Evolutionary conservation across 2,888 invertebrate genomes (phyloP).

Genomic region (Himalopsyche anomala): DNA sequence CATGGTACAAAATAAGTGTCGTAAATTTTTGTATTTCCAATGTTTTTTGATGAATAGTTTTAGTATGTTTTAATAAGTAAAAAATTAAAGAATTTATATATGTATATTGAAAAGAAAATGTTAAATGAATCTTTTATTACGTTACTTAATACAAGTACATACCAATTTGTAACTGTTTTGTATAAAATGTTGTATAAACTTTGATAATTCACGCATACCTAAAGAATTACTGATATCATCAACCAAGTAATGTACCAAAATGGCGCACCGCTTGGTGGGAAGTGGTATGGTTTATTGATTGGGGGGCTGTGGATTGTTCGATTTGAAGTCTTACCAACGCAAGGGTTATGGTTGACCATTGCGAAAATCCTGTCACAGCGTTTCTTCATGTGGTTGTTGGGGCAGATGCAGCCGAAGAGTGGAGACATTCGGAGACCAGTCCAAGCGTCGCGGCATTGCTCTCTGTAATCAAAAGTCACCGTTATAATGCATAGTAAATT

Average conservation of each 20-base stretch:
- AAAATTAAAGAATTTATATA: too few species aligned
- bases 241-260: not conserved
- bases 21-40: too few species aligned
- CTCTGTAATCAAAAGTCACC: conserved; percentile 76
- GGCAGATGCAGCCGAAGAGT: conserved; percentile 95
- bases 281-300: not conserved
- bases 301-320: conserved; percentile 32
- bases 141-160: too few species aligned
- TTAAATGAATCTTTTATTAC: too few species aligned
- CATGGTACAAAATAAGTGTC: not conserved
- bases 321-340: conserved; percentile 86
- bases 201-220: too few species aligned
- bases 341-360: conserved; percentile 94
- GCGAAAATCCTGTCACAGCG: conserved; percentile 92
- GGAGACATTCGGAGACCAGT: conserved; percentile 90
- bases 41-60: too few species aligned
- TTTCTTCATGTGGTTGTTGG: conserved; percentile 91
- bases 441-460: conserved; percentile 92
- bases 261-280: not conserved
- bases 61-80: too few species aligned
- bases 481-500: not conserved
- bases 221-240: too few species aligned
- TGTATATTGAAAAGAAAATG: too few species aligned
- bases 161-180: too few species aligned
- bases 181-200: too few species aligned